A percentile compares a stretch with the other conserved stretches of the same genome.
These are phyloP conservation scores for Hypena proboscidalis DNA, from an alignment of 2,888 invertebrate species.

Conservation along the genomic window DNA sequence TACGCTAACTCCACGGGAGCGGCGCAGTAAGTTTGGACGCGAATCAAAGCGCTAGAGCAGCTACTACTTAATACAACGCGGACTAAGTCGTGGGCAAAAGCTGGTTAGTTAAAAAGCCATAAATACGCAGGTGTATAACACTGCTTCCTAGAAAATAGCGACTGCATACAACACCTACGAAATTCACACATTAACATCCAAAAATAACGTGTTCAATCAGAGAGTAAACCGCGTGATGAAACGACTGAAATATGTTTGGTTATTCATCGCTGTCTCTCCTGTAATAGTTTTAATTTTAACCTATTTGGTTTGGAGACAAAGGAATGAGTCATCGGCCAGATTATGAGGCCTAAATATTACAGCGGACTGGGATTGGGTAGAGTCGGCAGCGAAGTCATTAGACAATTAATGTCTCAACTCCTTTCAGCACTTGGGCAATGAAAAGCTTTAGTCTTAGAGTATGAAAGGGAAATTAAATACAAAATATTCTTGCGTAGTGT, in stretches of 20 bases:
- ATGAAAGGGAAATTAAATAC: too few relatives aligned
- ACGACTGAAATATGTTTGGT: constrained; percentile 46
- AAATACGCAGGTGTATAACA: constrained; percentile 35
- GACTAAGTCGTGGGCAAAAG: too few relatives aligned
- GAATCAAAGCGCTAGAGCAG: too few relatives aligned
- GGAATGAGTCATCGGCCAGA: constrained; percentile 71
- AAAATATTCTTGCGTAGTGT: too few relatives aligned
- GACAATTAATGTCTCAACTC: too few relatives aligned
- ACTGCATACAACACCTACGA: constrained; percentile 49
- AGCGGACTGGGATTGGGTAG: constrained; percentile 45
- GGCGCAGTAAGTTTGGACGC: too few relatives aligned
- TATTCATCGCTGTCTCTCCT: constrained; percentile 47
- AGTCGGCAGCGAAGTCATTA: too few relatives aligned
- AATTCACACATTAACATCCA: constrained; percentile 40
- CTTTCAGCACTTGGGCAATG: too few relatives aligned
- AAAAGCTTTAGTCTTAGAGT: too few relatives aligned
- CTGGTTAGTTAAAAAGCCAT: too few relatives aligned
- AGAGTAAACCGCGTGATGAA: constrained; percentile 41
- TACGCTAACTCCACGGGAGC: too few relatives aligned
- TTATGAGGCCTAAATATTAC: constrained; percentile 69
- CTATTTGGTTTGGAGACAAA: constrained; percentile 63
- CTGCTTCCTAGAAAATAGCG: constrained; percentile 45
- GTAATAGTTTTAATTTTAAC: constrained; percentile 44
- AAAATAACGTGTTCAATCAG: constrained; percentile 49
- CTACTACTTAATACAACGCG: too few relatives aligned